Conservation (phyloP, 2,797 vertebrate species). For the Poecilia velifera region DNA sequence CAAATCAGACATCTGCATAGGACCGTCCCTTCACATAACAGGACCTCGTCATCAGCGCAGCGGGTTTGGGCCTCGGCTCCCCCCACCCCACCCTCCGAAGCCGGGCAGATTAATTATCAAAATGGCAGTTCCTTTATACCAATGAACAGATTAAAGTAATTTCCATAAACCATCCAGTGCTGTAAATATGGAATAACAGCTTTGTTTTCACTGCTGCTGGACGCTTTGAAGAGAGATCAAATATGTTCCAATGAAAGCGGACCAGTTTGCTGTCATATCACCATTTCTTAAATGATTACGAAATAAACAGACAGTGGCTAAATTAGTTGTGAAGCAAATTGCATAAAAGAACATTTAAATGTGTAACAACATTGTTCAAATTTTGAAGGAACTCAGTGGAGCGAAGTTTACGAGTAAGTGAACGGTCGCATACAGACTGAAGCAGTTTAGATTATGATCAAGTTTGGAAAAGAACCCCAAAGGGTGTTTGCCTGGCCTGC, state of each 20-base stretch:
- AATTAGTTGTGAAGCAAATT: neutral
- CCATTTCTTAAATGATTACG: neutral
- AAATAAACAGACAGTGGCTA: neutral
- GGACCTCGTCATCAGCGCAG: constrained; percentile 43
- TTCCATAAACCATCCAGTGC: constrained; percentile 58
- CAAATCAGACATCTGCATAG: constrained; percentile 42
- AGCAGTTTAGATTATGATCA: neutral
- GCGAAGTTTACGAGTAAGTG: neutral
- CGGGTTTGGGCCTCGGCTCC: constrained; percentile 28
- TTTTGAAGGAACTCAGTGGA: neutral
- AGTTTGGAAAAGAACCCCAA: neutral
- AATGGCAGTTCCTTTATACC: constrained; percentile 63
- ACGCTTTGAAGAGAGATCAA: neutral
- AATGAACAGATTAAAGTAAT: constrained; percentile 63
- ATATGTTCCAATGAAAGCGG: neutral
- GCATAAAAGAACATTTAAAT: neutral
- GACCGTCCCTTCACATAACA: constrained; percentile 35
- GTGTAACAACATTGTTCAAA: neutral
- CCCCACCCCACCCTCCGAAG: constrained; percentile 25
- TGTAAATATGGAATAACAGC: constrained; percentile 47
- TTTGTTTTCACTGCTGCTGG: constrained; percentile 32
- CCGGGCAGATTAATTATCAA: constrained; percentile 75
- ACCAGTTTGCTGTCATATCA: neutral
- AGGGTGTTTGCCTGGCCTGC: neutral
- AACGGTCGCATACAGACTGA: neutral